A percentile compares a stretch with the other conserved stretches of the same genome.
Conservation (phyloP, 2,113 vertebrate species). For the Cairina moschata region DNA sequence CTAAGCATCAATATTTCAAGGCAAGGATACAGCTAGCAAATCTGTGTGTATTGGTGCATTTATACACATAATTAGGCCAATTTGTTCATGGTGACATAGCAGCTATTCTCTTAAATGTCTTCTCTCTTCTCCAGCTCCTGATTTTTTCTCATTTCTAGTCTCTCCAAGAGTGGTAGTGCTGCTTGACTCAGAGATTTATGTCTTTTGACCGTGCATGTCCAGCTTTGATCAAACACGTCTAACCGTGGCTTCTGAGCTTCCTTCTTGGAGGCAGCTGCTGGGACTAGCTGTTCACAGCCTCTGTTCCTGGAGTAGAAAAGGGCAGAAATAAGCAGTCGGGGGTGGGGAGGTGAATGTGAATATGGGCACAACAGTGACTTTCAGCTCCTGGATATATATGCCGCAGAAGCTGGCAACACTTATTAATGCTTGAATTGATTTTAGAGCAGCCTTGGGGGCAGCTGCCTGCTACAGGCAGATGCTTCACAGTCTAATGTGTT, state of each 20-base stretch:
- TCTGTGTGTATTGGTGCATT: slow-evolving; percentile 44
- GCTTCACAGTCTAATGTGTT: slow-evolving; percentile 4
- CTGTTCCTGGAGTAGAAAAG: not conserved
- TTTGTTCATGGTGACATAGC: slow-evolving; percentile 61
- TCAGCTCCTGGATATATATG: slow-evolving; percentile 4
- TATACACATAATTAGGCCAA: slow-evolving; percentile 64
- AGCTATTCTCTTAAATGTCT: slow-evolving; percentile 23
- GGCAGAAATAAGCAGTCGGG: not conserved
- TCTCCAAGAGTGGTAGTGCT: not conserved
- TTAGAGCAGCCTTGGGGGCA: slow-evolving; percentile 30
- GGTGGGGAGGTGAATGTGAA: not conserved
- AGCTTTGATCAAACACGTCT: not conserved
- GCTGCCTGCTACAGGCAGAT: slow-evolving; percentile 20
- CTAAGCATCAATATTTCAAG: slow-evolving; percentile 66
- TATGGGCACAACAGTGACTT: not conserved
- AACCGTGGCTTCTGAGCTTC: not conserved
- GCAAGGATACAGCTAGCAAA: slow-evolving; percentile 11
- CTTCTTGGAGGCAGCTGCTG: not conserved
- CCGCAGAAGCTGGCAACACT: not conserved
- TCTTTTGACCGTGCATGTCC: not conserved
- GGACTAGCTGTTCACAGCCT: not conserved
- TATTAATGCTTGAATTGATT: slow-evolving; percentile 45
- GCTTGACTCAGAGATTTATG: not conserved
- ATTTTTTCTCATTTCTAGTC: slow-evolving; percentile 1
- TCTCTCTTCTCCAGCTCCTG: not conserved